Conservation (phyloP, 2,797 vertebrate genomes). For the Hirundo rustica region DNA sequence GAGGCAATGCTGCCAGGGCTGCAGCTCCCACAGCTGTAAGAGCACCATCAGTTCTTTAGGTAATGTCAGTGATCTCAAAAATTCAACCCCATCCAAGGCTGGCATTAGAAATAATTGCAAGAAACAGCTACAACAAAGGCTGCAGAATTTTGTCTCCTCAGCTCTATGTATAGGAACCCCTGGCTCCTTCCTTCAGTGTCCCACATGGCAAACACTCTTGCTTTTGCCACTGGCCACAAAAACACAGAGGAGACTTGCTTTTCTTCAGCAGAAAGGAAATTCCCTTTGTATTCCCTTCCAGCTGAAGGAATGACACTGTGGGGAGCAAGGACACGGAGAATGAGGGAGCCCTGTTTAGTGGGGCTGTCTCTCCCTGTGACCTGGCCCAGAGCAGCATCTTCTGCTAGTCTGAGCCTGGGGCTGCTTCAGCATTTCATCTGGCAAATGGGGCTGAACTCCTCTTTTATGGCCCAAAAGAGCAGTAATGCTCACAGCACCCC, state of each 20-base stretch:
- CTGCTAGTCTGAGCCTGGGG: not conserved
- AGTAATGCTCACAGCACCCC: not conserved
- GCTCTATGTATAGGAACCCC: accelerated
- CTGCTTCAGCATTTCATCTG: not conserved
- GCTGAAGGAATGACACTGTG: not conserved
- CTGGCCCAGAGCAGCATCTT: not conserved
- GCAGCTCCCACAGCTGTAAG: accelerated
- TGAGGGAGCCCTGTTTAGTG: accelerated
- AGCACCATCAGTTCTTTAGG: not conserved
- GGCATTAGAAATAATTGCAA: not conserved
- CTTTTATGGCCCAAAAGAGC: not conserved
- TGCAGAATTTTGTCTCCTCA: not conserved
- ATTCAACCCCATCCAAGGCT: not conserved
- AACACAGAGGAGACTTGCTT: not conserved
- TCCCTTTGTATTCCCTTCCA: not conserved
- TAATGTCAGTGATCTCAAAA: not conserved
- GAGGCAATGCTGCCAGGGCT: not conserved
- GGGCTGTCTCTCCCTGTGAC: not conserved
- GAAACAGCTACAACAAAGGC: not conserved
- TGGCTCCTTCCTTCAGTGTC: not conserved
- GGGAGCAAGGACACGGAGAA: not conserved
- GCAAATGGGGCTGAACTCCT: not conserved
- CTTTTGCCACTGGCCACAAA: not conserved
- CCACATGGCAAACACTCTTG: not conserved
- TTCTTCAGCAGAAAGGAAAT: not conserved